Percentiles rank a stretch among this genome's conserved stretches.
phyloP scores from a whole-genome alignment of 1,140 invertebrate genomes.

The Drepana arcuata region DNA sequence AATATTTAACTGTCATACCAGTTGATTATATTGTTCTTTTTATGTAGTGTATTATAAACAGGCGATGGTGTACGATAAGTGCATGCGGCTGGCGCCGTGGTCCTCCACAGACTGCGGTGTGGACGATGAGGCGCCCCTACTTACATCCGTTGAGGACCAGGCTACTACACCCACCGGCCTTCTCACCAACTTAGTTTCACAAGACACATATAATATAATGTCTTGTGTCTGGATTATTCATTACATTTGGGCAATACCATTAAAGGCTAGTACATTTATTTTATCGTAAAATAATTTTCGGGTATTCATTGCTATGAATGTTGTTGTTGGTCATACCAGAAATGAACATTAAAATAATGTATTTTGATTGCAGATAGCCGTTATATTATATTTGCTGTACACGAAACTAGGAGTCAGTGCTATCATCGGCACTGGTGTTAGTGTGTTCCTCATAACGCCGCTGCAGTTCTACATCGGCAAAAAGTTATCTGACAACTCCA shows the following conservation, averaged over 20 bases:
- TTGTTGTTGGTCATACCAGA: too few species aligned
- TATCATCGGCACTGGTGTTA: conserved; percentile 81
- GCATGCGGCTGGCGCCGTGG: conserved; percentile 60
- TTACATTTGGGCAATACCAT: conserved; percentile 88
- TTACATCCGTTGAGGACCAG: conserved; percentile 25
- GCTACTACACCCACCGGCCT: conserved; percentile 74
- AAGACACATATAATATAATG: conserved; percentile 88
- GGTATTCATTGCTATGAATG: too few species aligned
- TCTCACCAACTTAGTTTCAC: conserved; percentile 87
- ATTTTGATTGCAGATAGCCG: conserved; percentile 74
- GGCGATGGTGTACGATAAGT: conserved; percentile 77
- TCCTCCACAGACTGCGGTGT: conserved; percentile 59
- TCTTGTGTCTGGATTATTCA: conserved; percentile 88
- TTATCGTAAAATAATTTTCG: too few species aligned
- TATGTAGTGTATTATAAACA: conserved; percentile 41
- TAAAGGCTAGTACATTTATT: conserved; percentile 82
- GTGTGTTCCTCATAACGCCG: conserved; percentile 79
- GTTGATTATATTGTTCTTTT: too few species aligned
- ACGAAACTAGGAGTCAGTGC: conserved; percentile 84
- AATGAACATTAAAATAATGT: too few species aligned
- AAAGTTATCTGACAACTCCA: conserved; percentile 80
- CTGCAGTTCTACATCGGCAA: conserved; percentile 82
- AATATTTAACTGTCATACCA: too few species aligned
- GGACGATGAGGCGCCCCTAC: conserved; percentile 34
- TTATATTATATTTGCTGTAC: conserved; percentile 83